Percentiles rank a stretch among this genome's conserved stretches.
Evolutionary conservation across 2,113 vertebrate species (phyloP).

Genomic region (Rattus rattus): DNA sequence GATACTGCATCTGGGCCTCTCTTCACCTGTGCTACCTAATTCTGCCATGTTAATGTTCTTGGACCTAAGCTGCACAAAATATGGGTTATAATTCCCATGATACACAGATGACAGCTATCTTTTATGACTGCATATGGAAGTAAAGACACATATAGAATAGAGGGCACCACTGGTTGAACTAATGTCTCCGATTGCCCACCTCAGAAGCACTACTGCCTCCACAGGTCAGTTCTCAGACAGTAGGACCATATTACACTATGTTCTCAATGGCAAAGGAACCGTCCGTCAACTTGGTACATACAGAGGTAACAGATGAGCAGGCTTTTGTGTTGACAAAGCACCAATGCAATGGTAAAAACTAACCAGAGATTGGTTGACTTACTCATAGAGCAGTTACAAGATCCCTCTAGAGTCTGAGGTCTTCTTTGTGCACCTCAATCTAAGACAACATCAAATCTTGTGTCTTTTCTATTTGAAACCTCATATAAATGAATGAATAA

Average conservation of each 20-base stretch:
- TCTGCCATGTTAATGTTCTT: background rate
- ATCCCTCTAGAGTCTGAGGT: background rate
- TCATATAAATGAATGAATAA: background rate
- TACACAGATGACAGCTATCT: background rate
- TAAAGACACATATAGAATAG: background rate
- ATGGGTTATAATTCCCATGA: background rate
- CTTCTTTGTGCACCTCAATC: background rate
- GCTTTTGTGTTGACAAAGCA: slow-evolving; percentile 21
- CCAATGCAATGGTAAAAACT: slow-evolving; percentile 14
- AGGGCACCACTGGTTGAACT: background rate
- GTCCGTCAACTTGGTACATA: background rate
- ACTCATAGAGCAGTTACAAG: background rate
- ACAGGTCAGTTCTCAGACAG: slow-evolving; percentile 8
- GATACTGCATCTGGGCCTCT: background rate
- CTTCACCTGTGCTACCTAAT: background rate
- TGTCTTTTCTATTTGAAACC: slow-evolving; percentile 52
- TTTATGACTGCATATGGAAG: background rate
- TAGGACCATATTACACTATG: background rate
- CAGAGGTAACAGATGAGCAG: background rate
- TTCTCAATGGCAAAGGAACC: background rate
- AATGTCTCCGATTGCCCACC: background rate
- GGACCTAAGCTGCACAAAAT: slow-evolving; percentile 19
- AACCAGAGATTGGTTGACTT: background rate
- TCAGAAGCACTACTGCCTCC: background rate
- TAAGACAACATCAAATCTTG: background rate